Evolutionary conservation across 2,888 invertebrate species (phyloP).

Genomic region (Parnassius apollo): DNA sequence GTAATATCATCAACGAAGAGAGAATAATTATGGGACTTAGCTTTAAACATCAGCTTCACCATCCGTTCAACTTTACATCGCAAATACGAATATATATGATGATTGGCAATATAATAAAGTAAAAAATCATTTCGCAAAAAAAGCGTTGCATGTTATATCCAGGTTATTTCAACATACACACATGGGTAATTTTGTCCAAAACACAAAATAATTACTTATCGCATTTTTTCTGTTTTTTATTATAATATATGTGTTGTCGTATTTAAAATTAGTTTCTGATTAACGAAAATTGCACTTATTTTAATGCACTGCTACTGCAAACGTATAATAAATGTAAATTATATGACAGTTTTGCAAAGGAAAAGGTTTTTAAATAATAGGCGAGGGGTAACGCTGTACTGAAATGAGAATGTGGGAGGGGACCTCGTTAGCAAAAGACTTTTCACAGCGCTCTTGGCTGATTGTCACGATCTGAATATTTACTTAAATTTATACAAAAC

Average conservation of each 20-base stretch:
- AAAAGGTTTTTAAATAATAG: conserved; percentile 57
- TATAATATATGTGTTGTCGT: background rate
- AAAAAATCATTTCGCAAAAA: too few relatives aligned
- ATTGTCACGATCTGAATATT: conserved; percentile 71
- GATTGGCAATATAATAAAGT: too few relatives aligned
- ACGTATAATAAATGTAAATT: conserved; percentile 24
- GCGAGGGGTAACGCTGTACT: conserved; percentile 53
- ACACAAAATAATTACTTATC: too few relatives aligned
- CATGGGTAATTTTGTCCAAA: too few relatives aligned
- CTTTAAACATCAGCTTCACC: too few relatives aligned
- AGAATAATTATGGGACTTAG: too few relatives aligned
- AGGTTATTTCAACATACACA: too few relatives aligned
- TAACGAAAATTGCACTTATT: conserved; percentile 22
- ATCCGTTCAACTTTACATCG: too few relatives aligned
- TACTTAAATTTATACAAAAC: conserved; percentile 33
- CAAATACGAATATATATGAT: too few relatives aligned
- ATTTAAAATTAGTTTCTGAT: conserved; percentile 13
- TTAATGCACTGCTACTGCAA: conserved; percentile 23
- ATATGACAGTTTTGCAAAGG: conserved; percentile 39
- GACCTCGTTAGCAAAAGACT: conserved; percentile 68
- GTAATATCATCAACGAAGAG: too few relatives aligned
- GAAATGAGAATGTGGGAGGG: conserved; percentile 71
- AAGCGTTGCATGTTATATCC: too few relatives aligned
- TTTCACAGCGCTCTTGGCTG: conserved; percentile 57
- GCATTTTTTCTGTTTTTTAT: too few relatives aligned